Base-by-base conservation (phyloP, 1,140 invertebrate species). In the Drosophila littoralis region DNA sequence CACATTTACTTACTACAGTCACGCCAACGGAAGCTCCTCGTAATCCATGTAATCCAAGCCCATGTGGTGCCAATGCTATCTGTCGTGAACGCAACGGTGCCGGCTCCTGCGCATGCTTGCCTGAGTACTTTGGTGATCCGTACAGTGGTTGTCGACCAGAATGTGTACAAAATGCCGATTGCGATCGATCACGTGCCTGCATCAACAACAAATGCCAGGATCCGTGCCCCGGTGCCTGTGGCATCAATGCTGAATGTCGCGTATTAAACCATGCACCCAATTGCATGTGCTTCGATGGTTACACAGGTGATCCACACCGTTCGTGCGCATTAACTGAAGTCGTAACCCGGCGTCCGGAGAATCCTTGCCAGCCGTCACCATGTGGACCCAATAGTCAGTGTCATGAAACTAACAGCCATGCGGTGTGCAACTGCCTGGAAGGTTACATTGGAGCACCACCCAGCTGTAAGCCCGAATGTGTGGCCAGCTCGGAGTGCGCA, bases 401-500 rank as follows among this genome's bases (percentile, higher is more conserved):
- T 66, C 76, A 77, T 38, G 88, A 92, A 22, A 75, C 81, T 58
- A 95, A 97, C 80, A 95, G 94, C 15, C 96, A 97, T 76, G 96
- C 96, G 6, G 96, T 97, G n/a, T 97, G 97, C 81, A 95, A 96
- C 7, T 97, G 97, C 91, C 93, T 96, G 72, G 93, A 93, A 33
- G 95, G 95, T 40, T 97, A 96, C 82, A 94, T 97, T 60, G 96
- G 97, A 15, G 94, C 95, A 8, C 96, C 96, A 55, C 96, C 96
- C 10, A 94, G 93, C 46, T 97, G 97, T 90, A 94, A 96, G 76
- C 96, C 97, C 0, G 96, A 97, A 92, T 98, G 97, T 84, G 94
- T 97, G 22, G 95, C 96, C 51, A 97, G 96, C 89, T 95, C 96
- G 0, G 97, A 98, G 91, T 98, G 97, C 91, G 93, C 96, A 1